phyloP scores from a whole-genome alignment of 2,113 vertebrate genomes.

The Turnix velox region DNA sequence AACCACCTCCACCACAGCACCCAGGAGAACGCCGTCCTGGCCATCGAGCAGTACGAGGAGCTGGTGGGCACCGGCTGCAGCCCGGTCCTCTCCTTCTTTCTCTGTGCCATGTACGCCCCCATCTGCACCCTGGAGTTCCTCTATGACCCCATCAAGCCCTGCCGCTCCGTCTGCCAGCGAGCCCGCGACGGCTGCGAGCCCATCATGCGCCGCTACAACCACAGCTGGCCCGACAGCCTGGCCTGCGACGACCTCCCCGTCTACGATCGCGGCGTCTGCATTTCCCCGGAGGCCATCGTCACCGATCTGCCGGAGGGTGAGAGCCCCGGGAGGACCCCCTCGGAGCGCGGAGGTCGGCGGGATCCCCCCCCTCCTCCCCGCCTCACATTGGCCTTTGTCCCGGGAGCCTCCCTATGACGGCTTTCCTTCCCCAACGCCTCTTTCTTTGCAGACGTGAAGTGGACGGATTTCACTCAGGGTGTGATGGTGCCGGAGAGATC shows the following conservation, averaged over 20 bases:
- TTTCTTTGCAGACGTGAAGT: constrained; percentile 72
- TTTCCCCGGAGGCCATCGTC: constrained; percentile 82
- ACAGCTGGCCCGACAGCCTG: constrained; percentile 80
- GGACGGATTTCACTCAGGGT: constrained; percentile 76
- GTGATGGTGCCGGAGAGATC: constrained; percentile 70
- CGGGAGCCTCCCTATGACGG: neutral
- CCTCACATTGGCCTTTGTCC: neutral
- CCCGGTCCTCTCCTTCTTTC: constrained; percentile 75
- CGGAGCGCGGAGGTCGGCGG: neutral
- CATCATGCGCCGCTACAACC: constrained; percentile 79
- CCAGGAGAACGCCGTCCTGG: constrained; percentile 80
- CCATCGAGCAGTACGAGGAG: constrained; percentile 81
- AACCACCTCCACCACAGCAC: constrained; percentile 86
- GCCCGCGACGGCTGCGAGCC: constrained; percentile 80
- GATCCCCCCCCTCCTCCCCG: neutral
- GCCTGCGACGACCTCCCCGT: constrained; percentile 79
- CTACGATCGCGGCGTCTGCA: constrained; percentile 82
- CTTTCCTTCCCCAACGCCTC: neutral
- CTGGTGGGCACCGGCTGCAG: constrained; percentile 79
- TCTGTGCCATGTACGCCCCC: constrained; percentile 82
- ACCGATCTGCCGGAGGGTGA: constrained; percentile 79
- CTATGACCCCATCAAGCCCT: constrained; percentile 80
- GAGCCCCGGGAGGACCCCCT: neutral
- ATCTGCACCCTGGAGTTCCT: constrained; percentile 81
- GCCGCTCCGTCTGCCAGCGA: constrained; percentile 77